phyloP scores from a whole-genome alignment of 1,140 invertebrate species.

The Aleiodes sp. region DNA sequence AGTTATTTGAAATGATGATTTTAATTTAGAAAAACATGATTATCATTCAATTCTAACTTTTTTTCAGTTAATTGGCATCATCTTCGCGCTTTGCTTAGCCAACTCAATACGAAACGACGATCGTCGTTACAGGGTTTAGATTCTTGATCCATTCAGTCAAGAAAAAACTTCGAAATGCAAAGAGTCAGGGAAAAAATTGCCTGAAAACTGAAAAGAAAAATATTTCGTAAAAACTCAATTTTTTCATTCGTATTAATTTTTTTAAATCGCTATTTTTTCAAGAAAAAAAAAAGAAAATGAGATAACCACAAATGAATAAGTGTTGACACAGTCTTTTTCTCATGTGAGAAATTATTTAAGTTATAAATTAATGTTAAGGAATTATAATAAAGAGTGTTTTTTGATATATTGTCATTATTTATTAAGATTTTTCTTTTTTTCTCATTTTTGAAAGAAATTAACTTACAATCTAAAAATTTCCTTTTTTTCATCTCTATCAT shows the following conservation, averaged over 20 bases:
- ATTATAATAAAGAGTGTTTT: slow-evolving; percentile 23
- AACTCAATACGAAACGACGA: slow-evolving; percentile 75
- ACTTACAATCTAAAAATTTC: slow-evolving; percentile 51
- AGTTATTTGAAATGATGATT: background rate
- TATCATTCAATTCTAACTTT: background rate
- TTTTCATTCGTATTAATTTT: background rate
- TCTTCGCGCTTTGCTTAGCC: slow-evolving; percentile 86
- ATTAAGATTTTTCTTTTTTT: slow-evolving; percentile 50
- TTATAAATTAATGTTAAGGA: background rate
- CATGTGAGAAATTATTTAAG: background rate
- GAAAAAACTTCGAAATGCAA: background rate
- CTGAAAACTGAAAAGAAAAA: background rate
- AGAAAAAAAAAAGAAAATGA: background rate
- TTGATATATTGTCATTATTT: slow-evolving; percentile 60
- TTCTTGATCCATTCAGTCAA: background rate
- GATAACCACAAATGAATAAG: too few species aligned
- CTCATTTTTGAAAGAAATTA: slow-evolving; percentile 48
- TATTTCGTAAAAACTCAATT: background rate
- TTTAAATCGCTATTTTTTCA: background rate
- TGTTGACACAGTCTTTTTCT: too few species aligned
- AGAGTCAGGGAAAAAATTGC: background rate
- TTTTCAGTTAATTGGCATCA: slow-evolving; percentile 79
- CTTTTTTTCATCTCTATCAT: slow-evolving; percentile 33
- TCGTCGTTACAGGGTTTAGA: slow-evolving; percentile 69
- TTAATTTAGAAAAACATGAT: slow-evolving; percentile 22